These are phyloP conservation scores for Microtus richardsoni DNA, from an alignment of 2,113 vertebrate species.

Conservation along the genomic window DNA sequence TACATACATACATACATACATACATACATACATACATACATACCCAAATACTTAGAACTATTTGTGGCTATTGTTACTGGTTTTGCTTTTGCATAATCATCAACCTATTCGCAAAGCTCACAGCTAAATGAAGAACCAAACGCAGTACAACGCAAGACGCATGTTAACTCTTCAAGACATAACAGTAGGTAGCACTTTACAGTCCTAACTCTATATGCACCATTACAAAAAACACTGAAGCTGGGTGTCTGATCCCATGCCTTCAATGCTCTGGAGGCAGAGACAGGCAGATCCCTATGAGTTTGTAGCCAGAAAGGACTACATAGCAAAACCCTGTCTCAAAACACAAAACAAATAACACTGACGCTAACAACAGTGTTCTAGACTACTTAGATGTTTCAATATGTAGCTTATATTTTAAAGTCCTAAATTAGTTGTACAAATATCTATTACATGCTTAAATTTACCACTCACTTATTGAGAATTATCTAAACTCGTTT, in stretches of 20 bases:
- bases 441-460: constrained; percentile 49
- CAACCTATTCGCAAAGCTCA: constrained; percentile 35
- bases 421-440: constrained; percentile 45
- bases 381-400: constrained; percentile 26
- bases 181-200: background rate
- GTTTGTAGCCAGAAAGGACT: background rate
- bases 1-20: background rate
- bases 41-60: background rate
- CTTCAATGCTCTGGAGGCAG: background rate
- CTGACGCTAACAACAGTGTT: background rate
- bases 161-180: constrained; percentile 7
- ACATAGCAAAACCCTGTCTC: background rate
- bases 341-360: background rate
- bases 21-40: background rate
- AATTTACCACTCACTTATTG: constrained; percentile 7
- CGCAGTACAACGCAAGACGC: background rate
- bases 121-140: constrained; percentile 21
- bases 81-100: constrained; percentile 42
- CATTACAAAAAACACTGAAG: background rate
- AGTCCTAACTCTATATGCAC: background rate
- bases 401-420: background rate
- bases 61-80: background rate
- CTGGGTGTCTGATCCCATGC: background rate
- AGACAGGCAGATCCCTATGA: background rate
- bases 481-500: background rate